A percentile compares a stretch with the other conserved stretches of the same genome.
Conservation (phyloP, 2,113 vertebrate genomes). For the Cyphomyrus plagiostoma region DNA sequence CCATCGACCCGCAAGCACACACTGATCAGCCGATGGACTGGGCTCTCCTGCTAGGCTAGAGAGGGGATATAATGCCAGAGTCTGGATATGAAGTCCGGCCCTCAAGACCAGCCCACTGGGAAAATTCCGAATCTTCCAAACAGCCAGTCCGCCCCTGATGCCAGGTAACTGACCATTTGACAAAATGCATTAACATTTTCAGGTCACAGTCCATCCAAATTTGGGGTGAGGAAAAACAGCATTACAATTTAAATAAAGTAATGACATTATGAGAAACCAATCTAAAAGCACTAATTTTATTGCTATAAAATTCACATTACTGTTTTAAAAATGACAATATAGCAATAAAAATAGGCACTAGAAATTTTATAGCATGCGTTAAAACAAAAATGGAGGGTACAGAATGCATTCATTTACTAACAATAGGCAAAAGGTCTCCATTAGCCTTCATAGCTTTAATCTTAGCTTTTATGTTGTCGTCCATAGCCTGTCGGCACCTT, state of each 20-base stretch:
- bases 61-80: neutral
- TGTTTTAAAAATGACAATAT: neutral
- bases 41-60: neutral
- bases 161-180: neutral
- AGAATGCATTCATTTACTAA: conserved; percentile 35
- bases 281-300: neutral
- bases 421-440: conserved; percentile 51
- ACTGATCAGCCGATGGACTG: neutral
- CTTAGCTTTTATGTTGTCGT: conserved; percentile 51
- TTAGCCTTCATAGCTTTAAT: conserved; percentile 54
- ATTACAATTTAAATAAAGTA: neutral
- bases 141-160: neutral
- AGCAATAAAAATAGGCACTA: neutral
- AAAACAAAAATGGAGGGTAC: neutral
- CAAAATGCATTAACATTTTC: neutral
- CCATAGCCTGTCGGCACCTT: conserved; percentile 54
- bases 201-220: neutral
- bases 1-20: neutral
- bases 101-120: neutral
- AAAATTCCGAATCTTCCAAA: neutral
- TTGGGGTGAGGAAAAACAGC: neutral
- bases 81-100: neutral
- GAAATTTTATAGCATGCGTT: neutral
- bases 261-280: neutral
- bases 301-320: conserved; percentile 11